Percentiles rank a stretch among this genome's conserved stretches.
phyloP scores from a whole-genome alignment of 2,888 invertebrate species.

The Polydrusus pterygomalis region DNA sequence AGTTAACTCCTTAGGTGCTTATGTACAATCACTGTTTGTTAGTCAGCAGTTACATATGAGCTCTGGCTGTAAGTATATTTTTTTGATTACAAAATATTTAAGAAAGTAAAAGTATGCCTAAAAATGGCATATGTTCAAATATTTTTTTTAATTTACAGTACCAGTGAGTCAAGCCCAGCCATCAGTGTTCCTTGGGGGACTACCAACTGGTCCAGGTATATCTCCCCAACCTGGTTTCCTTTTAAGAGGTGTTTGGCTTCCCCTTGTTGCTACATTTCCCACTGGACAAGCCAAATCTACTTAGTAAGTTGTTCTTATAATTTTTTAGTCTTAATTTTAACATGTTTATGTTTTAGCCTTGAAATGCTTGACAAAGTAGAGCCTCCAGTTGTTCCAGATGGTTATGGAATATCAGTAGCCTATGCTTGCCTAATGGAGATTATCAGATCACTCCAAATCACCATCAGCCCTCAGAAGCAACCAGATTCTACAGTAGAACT shows the following conservation, averaged over 20 bases:
- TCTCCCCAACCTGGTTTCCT: slow-evolving; percentile 94
- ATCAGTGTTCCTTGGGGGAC: slow-evolving; percentile 79
- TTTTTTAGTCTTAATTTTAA: slow-evolving; percentile 2
- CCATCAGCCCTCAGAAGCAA: slow-evolving; percentile 77
- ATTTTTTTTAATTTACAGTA: slow-evolving; percentile 63
- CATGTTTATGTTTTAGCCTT: slow-evolving; percentile 76
- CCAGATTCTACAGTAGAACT: slow-evolving; percentile 58
- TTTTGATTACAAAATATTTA: slow-evolving; percentile 14
- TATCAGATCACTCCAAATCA: slow-evolving; percentile 87
- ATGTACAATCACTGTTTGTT: slow-evolving; percentile 93
- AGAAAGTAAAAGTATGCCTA: neutral
- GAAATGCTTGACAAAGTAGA: slow-evolving; percentile 98
- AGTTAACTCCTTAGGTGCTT: slow-evolving; percentile 93
- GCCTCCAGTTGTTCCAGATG: slow-evolving; percentile 95
- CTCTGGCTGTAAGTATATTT: slow-evolving; percentile 68
- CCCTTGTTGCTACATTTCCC: slow-evolving; percentile 88
- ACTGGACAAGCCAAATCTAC: slow-evolving; percentile 90
- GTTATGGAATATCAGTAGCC: slow-evolving; percentile 97
- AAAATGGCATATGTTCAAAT: neutral
- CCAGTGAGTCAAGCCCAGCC: slow-evolving; percentile 76
- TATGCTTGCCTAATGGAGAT: slow-evolving; percentile 95
- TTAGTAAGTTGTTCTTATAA: slow-evolving; percentile 81
- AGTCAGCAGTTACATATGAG: slow-evolving; percentile 78
- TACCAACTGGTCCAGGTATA: slow-evolving; percentile 84
- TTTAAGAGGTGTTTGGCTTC: slow-evolving; percentile 94